These are phyloP conservation scores for Apostichopus californicus DNA, from an alignment of 35 echinoderm and acorn worm genomes.

Conservation along the genomic window DNA sequence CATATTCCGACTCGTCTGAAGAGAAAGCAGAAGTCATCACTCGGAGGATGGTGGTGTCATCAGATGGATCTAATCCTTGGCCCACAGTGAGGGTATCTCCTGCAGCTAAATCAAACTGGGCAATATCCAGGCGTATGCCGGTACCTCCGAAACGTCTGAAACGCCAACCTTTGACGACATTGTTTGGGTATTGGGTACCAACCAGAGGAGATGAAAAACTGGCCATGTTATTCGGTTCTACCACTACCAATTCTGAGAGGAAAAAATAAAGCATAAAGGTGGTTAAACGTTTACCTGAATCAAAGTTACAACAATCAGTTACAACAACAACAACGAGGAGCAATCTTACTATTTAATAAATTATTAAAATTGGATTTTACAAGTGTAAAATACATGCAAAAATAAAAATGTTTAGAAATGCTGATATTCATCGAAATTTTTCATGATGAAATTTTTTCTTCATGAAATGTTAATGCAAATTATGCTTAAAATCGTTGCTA, in stretches of 20 bases:
- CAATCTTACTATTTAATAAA: too few relatives aligned
- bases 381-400: too few relatives aligned
- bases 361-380: too few relatives aligned
- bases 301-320: too few relatives aligned
- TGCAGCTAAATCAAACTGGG: neutral
- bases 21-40: neutral
- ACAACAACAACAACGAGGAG: too few relatives aligned
- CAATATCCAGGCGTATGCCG: neutral
- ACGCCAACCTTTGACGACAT: constrained; percentile 26
- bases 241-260: neutral
- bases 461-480: too few relatives aligned
- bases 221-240: neutral
- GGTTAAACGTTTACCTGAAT: too few relatives aligned
- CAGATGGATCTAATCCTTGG: constrained; percentile 22
- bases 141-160: constrained; percentile 15
- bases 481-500: too few relatives aligned
- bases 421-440: too few relatives aligned
- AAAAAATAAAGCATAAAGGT: neutral
- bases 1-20: neutral
- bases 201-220: neutral
- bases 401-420: too few relatives aligned
- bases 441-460: too few relatives aligned
- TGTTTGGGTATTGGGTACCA: constrained; percentile 2
- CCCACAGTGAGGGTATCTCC: constrained; percentile 28
- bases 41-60: neutral